phyloP scores from a whole-genome alignment of 2,797 vertebrate species.

The Thamnophis elegans region DNA sequence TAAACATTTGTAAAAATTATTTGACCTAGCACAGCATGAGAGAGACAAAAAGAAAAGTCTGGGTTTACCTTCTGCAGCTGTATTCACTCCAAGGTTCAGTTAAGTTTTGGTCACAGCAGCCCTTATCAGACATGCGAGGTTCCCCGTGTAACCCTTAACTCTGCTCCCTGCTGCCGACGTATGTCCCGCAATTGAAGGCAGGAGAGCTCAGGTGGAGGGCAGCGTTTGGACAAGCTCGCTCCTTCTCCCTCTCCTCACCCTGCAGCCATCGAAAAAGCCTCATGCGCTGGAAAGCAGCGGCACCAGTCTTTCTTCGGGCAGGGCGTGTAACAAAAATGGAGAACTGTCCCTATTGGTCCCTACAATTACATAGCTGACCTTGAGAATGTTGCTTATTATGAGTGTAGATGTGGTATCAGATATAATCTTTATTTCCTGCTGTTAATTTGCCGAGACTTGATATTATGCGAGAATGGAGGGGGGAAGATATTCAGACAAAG shows the following conservation, averaged over 20 bases:
- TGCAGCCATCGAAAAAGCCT: background rate
- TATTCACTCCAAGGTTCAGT: background rate
- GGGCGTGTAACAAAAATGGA: background rate
- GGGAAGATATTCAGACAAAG: background rate
- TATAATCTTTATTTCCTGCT: background rate
- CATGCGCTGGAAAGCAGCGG: background rate
- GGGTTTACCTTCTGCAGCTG: background rate
- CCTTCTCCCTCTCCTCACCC: background rate
- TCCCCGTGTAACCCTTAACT: background rate
- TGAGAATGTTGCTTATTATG: background rate
- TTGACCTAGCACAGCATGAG: background rate
- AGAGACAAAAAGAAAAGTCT: background rate
- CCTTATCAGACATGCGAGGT: background rate
- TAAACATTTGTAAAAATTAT: background rate
- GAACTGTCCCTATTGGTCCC: background rate
- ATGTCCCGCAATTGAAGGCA: background rate
- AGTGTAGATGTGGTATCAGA: background rate
- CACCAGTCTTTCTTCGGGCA: background rate
- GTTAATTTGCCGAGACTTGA: background rate
- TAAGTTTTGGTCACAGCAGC: background rate
- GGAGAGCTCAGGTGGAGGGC: background rate
- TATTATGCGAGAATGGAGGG: background rate
- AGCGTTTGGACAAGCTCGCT: background rate
- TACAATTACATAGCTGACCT: background rate
- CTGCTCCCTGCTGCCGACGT: background rate